A percentile compares a stretch with the other conserved stretches of the same genome.
Conservation (phyloP, 2,113 vertebrate species). For the Chamaea fasciata region DNA sequence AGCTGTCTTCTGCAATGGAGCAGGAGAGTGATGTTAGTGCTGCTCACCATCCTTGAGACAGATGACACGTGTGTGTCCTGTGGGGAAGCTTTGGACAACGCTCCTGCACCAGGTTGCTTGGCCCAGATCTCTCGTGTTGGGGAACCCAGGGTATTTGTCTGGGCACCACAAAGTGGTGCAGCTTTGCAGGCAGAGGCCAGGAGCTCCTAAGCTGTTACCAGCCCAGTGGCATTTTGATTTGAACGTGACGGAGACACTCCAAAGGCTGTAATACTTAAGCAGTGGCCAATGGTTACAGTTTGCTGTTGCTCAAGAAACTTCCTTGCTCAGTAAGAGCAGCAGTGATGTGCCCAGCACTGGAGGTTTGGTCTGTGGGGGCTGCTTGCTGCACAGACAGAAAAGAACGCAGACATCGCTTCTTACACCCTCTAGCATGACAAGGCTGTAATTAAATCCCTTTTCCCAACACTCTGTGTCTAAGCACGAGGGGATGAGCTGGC, state of each 20-base stretch:
- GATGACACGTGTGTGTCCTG: neutral
- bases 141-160: neutral
- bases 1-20: neutral
- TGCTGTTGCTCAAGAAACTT: neutral
- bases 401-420: neutral
- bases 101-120: neutral
- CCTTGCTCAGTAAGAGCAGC: neutral
- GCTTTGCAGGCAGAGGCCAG: neutral
- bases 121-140: neutral
- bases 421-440: neutral
- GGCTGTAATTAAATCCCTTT: neutral
- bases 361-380: neutral
- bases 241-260: neutral
- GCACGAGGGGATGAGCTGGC: neutral
- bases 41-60: neutral
- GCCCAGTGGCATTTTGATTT: neutral
- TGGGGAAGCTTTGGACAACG: neutral
- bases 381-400: neutral
- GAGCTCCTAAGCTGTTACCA: neutral
- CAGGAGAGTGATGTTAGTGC: neutral
- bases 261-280: neutral
- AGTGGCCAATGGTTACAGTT: neutral
- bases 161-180: fast-evolving
- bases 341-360: neutral
- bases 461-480: neutral